phyloP scores from a whole-genome alignment of 2,888 invertebrate species.

The Rosalia funebris region DNA sequence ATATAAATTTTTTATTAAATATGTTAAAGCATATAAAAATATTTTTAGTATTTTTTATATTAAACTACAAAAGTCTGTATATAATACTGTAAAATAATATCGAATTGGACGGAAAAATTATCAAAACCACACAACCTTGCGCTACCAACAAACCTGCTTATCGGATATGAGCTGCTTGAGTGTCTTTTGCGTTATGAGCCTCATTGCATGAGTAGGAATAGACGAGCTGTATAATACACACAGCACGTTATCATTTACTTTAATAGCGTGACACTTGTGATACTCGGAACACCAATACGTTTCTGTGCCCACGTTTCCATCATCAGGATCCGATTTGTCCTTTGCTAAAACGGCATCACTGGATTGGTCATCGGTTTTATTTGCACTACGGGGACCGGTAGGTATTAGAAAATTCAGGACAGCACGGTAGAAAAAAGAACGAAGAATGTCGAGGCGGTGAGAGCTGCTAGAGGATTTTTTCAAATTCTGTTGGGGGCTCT shows the following conservation, averaged over 20 bases:
- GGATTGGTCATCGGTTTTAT: constrained; percentile 8
- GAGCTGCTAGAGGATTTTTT: constrained; percentile 73
- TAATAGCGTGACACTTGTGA: constrained; percentile 84
- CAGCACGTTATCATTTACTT: constrained; percentile 73
- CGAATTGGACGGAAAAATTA: constrained; percentile 10
- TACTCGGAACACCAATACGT: constrained; percentile 88
- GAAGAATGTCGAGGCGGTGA: constrained; percentile 76
- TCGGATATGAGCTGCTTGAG: constrained; percentile 72
- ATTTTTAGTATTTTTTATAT: neutral
- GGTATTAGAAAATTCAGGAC: constrained; percentile 66
- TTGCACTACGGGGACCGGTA: constrained; percentile 39
- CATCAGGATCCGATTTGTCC: constrained; percentile 39
- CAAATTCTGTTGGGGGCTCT: constrained; percentile 71
- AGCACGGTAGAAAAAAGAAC: constrained; percentile 80
- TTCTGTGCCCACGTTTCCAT: constrained; percentile 66
- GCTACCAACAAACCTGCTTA: constrained; percentile 76
- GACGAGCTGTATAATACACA: constrained; percentile 79
- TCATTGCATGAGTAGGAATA: constrained; percentile 81
- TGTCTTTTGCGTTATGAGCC: constrained; percentile 74
- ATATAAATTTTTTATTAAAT: neutral
- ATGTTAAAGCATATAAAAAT: neutral
- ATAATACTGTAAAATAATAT: neutral
- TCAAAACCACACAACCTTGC: neutral
- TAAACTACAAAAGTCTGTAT: neutral
- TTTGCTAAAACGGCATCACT: constrained; percentile 29